Base-by-base conservation (phyloP, 1,140 invertebrate genomes). In the Macrosteles quadrilineatus region DNA sequence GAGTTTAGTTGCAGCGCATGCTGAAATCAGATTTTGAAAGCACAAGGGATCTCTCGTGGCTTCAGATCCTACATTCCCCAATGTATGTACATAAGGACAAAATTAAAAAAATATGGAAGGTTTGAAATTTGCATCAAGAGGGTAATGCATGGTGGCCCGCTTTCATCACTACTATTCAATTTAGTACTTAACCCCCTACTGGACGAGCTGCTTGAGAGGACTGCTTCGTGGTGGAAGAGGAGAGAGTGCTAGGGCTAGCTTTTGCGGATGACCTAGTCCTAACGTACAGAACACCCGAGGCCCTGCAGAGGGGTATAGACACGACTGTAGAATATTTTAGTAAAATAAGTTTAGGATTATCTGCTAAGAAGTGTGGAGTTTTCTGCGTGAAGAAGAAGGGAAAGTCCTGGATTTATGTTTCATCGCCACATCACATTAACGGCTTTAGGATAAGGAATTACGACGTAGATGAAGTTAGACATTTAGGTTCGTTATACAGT, bases 211-310 rank as follows among this genome's bases (percentile, higher is more conserved):
- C 0, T 6, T 19, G 23, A 1, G 14, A 3, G 1, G 0, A 25
- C 19, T 21, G 59, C 12, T 63, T 63, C 25, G 4, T 1, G 2
- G 2, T 32, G 6, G 21, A n/a, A 32, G 23, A 3, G 23, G 14
- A 1, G 1, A 4, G 29, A 25, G 25, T 78, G 0, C 66, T 71
- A 23, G 73, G 36, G 0, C 66, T 78, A 11, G 78, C 75, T 0
- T 80, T 79, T 67, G 78, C 78, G 6, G 78, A 80, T 45, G 78
- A 80, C 67, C 9, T 79, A 6, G 73, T 76, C 9, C 30, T 79
- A 19, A 1, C 70, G 0, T 67, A 76, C 2, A 53, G 32, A 0
- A 71, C 68, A 4, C 2, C 23, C 32, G 30, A 19, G 17, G 59
- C 29, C 17, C 25, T 63, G 1, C 59, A 63, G 19, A 17, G 0